Percentiles rank a stretch among this genome's conserved stretches.
Evolutionary conservation across 1,140 invertebrate genomes (phyloP).

Genomic region (Choristoneura fumiferana): DNA sequence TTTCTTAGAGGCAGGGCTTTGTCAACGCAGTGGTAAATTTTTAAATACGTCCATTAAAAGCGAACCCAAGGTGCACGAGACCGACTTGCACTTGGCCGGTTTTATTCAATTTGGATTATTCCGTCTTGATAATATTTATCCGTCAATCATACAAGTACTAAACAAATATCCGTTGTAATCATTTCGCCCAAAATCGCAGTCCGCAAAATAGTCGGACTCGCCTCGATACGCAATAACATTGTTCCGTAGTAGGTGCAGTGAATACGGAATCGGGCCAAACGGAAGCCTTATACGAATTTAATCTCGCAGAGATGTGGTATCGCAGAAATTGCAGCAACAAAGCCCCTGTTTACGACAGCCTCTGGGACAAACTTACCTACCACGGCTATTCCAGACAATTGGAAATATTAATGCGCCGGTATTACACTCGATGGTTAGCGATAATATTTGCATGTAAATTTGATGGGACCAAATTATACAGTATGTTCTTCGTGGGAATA

Average conservation of each 20-base stretch:
- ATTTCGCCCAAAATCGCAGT: too few relatives aligned
- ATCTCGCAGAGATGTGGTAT: slow-evolving; percentile 72
- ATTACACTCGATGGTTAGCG: slow-evolving; percentile 5
- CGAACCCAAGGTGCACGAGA: too few relatives aligned
- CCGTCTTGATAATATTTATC: too few relatives aligned
- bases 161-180: too few relatives aligned
- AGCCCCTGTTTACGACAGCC: slow-evolving; percentile 59
- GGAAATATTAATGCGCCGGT: slow-evolving; percentile 20
- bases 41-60: too few relatives aligned
- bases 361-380: slow-evolving; percentile 44
- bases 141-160: too few relatives aligned
- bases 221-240: slow-evolving; percentile 24
- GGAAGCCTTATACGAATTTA: slow-evolving; percentile 70
- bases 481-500: not conserved
- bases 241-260: slow-evolving; percentile 45
- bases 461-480: slow-evolving; percentile 11
- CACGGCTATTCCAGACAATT: slow-evolving; percentile 51
- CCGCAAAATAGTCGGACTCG: not conserved
- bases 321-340: slow-evolving; percentile 59
- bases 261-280: slow-evolving; percentile 53
- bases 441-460: slow-evolving; percentile 17
- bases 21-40: too few relatives aligned
- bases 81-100: too few relatives aligned
- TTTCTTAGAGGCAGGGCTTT: too few relatives aligned
- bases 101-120: too few relatives aligned